Evolutionary conservation across 2,888 invertebrate genomes (phyloP), one percentile per base, ranked within the genome.

Genomic region (Ypsolopha sequella): DNA sequence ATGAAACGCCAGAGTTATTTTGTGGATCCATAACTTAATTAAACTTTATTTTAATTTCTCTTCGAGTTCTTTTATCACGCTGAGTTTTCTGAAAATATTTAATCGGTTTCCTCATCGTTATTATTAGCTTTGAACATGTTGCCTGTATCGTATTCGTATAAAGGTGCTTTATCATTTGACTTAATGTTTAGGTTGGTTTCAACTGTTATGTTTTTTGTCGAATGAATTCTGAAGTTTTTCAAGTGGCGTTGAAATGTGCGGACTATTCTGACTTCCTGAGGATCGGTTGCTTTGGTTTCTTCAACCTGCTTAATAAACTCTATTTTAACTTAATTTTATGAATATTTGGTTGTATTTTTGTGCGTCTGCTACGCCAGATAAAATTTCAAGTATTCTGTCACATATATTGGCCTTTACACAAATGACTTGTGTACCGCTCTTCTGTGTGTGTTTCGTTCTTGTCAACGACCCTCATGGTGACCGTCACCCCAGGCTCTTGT

Each of bases 161-260:
- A 33, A n/a, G n/a, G n/a, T 33, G 33, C 24, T 7, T 53, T 43
- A 3, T 51, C 47, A 7, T 52, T 24, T 24, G 4, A 24, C 24
- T 24, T 4, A 4, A 51, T 49, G n/a, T n/a, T 52, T 51, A 9
- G 39, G 1, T 39, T 39, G 11, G 56, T 53, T 51, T 53, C 36
- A 6, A 60, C 0, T 33, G 48, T 47, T 9, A 66, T 55, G 13
- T 51, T 33, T 51, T 65, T 71, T 1, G 52, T 55, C 2, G 56
- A 64, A 9, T 62, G 57, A 6, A 77, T 63, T 58, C 65, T 70
- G 0, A 76, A 36, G 0, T 54, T 48, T 8, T 63, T 66, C 1
- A 76, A 38, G 52, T 76, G 57, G 53, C 62, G 67, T 0, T 76
- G 80, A 2, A 48, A 47, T 0, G 73, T 73, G 38, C 75, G 62